Evolutionary conservation across 2,888 invertebrate genomes (phyloP).

Genomic region (Mesopsocus fuscifrons): DNA sequence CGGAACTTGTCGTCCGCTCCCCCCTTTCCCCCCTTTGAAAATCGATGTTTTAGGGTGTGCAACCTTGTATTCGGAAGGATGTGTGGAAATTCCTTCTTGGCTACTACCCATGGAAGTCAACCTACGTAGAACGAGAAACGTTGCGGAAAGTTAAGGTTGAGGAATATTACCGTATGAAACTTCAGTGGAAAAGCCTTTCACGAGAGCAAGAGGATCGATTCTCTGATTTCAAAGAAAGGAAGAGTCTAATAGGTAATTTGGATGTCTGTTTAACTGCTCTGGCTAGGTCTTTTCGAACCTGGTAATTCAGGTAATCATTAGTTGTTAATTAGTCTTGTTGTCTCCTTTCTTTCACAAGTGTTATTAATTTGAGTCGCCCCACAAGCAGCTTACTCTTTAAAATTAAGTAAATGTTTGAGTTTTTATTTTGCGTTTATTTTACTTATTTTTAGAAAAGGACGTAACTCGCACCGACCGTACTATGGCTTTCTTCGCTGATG

Average conservation of each 20-base stretch:
- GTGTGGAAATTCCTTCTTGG: conserved; percentile 92
- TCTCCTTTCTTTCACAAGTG: conserved; percentile 1
- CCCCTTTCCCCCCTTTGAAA: no score
- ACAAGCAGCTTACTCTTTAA: no score
- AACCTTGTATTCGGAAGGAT: conserved; percentile 37
- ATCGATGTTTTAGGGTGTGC: conserved; percentile 52
- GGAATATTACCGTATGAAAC: conserved; percentile 88
- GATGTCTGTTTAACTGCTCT: no score
- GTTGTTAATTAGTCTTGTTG: neutral
- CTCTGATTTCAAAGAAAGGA: conserved; percentile 70
- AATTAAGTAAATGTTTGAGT: no score
- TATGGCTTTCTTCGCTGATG: conserved; percentile 80
- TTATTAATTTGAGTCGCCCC: conserved; percentile 1
- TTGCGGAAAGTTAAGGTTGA: conserved; percentile 52
- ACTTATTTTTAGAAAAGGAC: conserved; percentile 65
- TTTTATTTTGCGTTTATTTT: no score
- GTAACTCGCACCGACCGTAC: conserved; percentile 89
- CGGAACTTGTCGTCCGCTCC: no score
- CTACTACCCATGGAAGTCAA: conserved; percentile 71
- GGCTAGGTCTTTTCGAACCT: neutral
- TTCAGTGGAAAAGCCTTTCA: conserved; percentile 87
- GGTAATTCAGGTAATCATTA: neutral
- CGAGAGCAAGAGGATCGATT: conserved; percentile 75
- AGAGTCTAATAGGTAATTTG: conserved; percentile 58
- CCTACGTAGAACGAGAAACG: conserved; percentile 45